A percentile compares a stretch with the other conserved stretches of the same genome.
Conservation (phyloP, 2,888 invertebrate species). For the Epirrita christyi region DNA sequence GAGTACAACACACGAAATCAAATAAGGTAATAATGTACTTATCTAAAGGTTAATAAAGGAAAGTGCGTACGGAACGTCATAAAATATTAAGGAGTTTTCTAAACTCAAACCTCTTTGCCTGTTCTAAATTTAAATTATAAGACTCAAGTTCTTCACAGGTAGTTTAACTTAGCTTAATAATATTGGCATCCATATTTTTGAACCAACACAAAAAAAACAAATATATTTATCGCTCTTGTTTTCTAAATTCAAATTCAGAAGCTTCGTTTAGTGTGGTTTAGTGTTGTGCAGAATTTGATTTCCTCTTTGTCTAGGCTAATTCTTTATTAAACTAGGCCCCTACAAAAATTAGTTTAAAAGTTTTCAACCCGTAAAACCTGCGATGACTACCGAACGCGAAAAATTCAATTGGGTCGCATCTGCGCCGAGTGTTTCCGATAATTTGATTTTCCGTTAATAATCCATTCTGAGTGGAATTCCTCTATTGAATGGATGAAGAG, state of each 20-base stretch:
- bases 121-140: too few species aligned
- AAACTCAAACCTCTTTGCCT: too few species aligned
- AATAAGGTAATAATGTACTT: neutral
- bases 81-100: too few species aligned
- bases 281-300: neutral
- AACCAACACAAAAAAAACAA: too few species aligned
- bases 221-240: too few species aligned
- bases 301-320: neutral
- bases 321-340: neutral
- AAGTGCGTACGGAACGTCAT: too few species aligned
- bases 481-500: conserved; percentile 2
- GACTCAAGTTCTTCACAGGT: too few species aligned
- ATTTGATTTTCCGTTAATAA: conserved; percentile 24
- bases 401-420: conserved; percentile 15
- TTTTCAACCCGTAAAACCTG: neutral
- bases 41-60: too few species aligned
- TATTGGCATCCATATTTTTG: too few species aligned
- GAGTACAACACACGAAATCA: too few species aligned
- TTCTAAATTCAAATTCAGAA: neutral
- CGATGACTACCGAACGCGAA: conserved; percentile 5
- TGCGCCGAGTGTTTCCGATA: conserved; percentile 16
- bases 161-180: too few species aligned
- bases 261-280: neutral
- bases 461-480: conserved; percentile 9
- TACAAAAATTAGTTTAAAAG: neutral